Base-by-base conservation (phyloP, 1,140 invertebrate genomes). In the Diorhabda sublineata region DNA sequence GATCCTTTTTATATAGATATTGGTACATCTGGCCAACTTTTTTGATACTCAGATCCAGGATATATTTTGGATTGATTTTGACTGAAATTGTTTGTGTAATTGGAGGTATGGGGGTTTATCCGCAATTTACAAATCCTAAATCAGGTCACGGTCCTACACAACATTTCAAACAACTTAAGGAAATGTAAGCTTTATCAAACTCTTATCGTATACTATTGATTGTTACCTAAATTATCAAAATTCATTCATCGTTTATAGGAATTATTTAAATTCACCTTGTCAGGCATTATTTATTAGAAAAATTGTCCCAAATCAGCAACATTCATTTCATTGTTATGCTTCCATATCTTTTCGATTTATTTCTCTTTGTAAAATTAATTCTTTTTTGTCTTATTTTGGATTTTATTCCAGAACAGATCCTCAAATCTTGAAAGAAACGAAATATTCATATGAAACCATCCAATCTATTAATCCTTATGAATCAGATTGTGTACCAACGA, bases 61-160 rank as follows among this genome's bases (percentile, higher is more conserved):
- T 99, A 62, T 98, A 96, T 77, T 88, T 89, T 42, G 96, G 94
- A 0, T 92, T 98, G 85, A 88, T 91, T 2, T 78, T 98, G 11
- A 92, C 95, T 0, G 96, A 98, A 81, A 93, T 92, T 80, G 91
- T 93, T n/a, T 97, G 95, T 78, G 93, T 94, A 11, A 90, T 92
- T 79, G 89, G 92, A 26, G 95, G 94, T 0, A 83, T 98, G 3
- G 97, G 97, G 5, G 93, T 92, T 3, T 98, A 98, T 83, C 97
- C 96, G 0, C 83, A 83, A 0, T 82, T 83, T 9, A 86, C 88
- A 2, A 85, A 89, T 64, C 86, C 92, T 9, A 86, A 86, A 73
- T 85, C 92, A 72, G 96, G 96, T 4, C 82, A 88, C 73, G 96
- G 96, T 7, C 96, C 96, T 1, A 89, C 89, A 42, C 82, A 84